These are phyloP conservation scores for Dolomedes plantarius DNA, from an alignment of 2,888 invertebrate species.

Conservation along the genomic window DNA sequence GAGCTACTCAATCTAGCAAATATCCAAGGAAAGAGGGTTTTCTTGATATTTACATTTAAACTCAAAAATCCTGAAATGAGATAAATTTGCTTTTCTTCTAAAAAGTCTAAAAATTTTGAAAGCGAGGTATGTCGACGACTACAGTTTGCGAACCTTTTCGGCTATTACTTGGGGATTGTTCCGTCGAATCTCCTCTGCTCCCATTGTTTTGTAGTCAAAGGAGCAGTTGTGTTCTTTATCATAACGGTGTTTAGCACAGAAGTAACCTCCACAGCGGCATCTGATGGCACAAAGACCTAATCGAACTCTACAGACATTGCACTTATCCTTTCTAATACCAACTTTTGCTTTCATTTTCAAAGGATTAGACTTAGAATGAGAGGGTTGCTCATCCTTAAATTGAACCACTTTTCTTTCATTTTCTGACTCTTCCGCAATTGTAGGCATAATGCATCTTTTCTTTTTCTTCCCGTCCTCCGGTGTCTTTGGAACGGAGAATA, in stretches of 20 bases:
- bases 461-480: not conserved
- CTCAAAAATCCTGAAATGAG: too few species aligned
- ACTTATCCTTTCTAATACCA: not conserved
- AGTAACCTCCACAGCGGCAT: slow-evolving; percentile 44
- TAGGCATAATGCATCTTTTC: not conserved
- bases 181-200: slow-evolving; percentile 41
- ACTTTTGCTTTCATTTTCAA: slow-evolving; percentile 7
- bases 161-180: slow-evolving; percentile 44
- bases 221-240: slow-evolving; percentile 47
- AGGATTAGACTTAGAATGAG: not conserved
- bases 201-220: slow-evolving; percentile 53
- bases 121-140: too few species aligned
- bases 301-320: slow-evolving; percentile 37
- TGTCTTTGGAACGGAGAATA: too few species aligned
- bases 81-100: too few species aligned
- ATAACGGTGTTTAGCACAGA: slow-evolving; percentile 46
- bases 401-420: not conserved
- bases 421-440: not conserved
- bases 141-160: slow-evolving; percentile 44
- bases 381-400: not conserved
- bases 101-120: too few species aligned
- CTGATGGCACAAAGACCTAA: slow-evolving; percentile 27
- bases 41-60: too few species aligned
- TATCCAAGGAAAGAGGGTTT: too few species aligned
- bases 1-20: too few species aligned